phyloP scores from a whole-genome alignment of 2,797 vertebrate genomes.

The Discoglossus pictus region DNA sequence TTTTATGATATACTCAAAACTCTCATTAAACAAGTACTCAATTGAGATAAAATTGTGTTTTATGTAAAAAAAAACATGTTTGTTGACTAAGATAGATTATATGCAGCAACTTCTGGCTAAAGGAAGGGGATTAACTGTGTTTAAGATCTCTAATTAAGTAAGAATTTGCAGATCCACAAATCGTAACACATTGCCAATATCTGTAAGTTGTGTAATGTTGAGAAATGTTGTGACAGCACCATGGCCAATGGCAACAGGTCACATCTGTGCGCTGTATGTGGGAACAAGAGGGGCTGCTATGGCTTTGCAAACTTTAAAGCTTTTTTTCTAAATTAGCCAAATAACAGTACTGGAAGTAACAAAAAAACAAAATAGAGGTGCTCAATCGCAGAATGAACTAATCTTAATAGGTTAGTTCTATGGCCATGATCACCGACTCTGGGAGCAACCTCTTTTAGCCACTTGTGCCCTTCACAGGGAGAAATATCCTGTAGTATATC shows the following conservation, averaged over 20 bases:
- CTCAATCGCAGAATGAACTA: no score
- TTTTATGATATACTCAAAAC: slow-evolving; percentile 14
- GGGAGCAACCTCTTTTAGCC: no score
- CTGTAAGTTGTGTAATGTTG: background rate
- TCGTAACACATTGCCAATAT: slow-evolving; percentile 30
- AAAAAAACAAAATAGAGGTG: no score
- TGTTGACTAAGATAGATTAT: slow-evolving; percentile 27
- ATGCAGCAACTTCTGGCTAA: slow-evolving; percentile 4
- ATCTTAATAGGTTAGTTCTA: no score
- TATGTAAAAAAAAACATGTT: slow-evolving; percentile 20
- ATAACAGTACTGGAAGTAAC: no score
- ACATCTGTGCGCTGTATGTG: no score
- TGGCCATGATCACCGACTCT: no score
- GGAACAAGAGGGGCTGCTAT: slow-evolving; percentile 3
- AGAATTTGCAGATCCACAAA: background rate
- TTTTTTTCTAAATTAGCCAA: no score
- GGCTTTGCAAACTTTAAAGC: background rate
- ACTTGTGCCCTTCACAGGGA: no score
- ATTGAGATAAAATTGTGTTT: slow-evolving; percentile 4
- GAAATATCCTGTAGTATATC: no score
- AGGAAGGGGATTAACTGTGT: slow-evolving; percentile 32
- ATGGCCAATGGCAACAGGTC: no score
- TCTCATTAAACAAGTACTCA: slow-evolving; percentile 20
- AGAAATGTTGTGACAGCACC: background rate
- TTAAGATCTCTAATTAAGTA: slow-evolving; percentile 20